These are phyloP conservation scores for Australoheros facetus DNA, from an alignment of 2,797 vertebrate genomes.

Conservation along the genomic window DNA sequence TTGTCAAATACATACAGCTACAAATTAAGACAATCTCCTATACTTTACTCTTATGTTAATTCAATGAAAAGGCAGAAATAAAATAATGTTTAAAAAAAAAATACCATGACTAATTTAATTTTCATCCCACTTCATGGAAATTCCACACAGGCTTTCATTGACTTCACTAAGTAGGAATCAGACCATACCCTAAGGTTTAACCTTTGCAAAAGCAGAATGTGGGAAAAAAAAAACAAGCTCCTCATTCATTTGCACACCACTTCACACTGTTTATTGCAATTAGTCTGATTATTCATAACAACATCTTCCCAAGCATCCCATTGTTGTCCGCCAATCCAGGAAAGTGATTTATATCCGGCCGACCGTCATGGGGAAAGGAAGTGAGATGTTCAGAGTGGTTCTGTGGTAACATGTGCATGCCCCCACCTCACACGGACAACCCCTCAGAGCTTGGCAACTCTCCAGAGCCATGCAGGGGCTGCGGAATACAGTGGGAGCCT, in stretches of 20 bases:
- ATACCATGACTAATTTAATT: background rate
- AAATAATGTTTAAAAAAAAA: background rate
- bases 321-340: conserved; percentile 58
- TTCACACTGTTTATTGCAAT: conserved; percentile 72
- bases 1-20: conserved; percentile 60
- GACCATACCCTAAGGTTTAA: conserved; percentile 37
- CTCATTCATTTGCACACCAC: conserved; percentile 63
- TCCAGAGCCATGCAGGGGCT: conserved; percentile 81
- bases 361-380: conserved; percentile 54
- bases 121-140: background rate
- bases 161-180: conserved; percentile 11
- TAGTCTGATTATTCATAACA: conserved; percentile 69
- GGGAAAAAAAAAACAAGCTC: conserved; percentile 41
- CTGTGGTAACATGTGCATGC: conserved; percentile 44
- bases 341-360: conserved; percentile 72
- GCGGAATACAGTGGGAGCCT: conserved; percentile 76
- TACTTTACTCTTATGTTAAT: conserved; percentile 39
- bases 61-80: conserved; percentile 29
- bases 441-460: conserved; percentile 83
- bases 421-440: conserved; percentile 68
- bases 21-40: conserved; percentile 44
- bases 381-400: conserved; percentile 62
- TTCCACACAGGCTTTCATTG: conserved; percentile 6
- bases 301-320: conserved; percentile 56
- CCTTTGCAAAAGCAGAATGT: conserved; percentile 53